A percentile compares a stretch with the other conserved stretches of the same genome.
These are phyloP conservation scores for Aphidius colemani DNA, from an alignment of 2,888 invertebrate genomes.

Conservation along the genomic window DNA sequence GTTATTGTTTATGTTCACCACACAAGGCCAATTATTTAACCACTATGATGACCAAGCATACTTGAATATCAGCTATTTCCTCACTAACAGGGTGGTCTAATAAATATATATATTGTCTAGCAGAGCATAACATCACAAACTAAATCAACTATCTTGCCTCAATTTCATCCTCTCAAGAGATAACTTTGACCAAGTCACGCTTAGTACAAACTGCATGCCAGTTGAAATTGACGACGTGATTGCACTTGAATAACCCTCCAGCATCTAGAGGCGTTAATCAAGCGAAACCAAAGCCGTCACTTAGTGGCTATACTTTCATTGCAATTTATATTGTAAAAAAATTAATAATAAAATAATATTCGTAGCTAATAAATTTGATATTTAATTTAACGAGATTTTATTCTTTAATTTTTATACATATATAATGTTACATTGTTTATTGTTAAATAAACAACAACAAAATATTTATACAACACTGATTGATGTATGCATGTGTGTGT, in stretches of 20 bases:
- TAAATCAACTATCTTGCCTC: background rate
- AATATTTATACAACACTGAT: too few relatives aligned
- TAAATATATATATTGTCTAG: too few relatives aligned
- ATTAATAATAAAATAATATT: too few relatives aligned
- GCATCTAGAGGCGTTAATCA: constrained; percentile 27
- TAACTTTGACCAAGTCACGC: constrained; percentile 30
- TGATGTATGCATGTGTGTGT: too few relatives aligned
- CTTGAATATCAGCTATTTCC: constrained; percentile 12
- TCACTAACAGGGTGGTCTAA: constrained; percentile 29
- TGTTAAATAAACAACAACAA: too few relatives aligned
- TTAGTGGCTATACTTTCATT: constrained; percentile 23
- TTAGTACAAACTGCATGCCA: constrained; percentile 20
- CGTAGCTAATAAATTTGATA: too few relatives aligned
- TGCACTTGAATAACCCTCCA: constrained; percentile 27
- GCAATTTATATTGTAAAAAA: constrained; percentile 7
- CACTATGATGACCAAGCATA: constrained; percentile 22
- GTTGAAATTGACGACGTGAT: constrained; percentile 23
- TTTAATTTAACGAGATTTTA: too few relatives aligned
- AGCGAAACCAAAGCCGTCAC: constrained; percentile 30
- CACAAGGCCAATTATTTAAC: constrained; percentile 20
- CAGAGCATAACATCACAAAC: too few relatives aligned
- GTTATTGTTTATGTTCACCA: background rate
- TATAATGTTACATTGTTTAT: too few relatives aligned
- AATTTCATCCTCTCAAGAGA: constrained; percentile 18
- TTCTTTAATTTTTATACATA: too few relatives aligned